Conservation (phyloP, 1,140 invertebrate species). For the Diorhabda sublineata region DNA sequence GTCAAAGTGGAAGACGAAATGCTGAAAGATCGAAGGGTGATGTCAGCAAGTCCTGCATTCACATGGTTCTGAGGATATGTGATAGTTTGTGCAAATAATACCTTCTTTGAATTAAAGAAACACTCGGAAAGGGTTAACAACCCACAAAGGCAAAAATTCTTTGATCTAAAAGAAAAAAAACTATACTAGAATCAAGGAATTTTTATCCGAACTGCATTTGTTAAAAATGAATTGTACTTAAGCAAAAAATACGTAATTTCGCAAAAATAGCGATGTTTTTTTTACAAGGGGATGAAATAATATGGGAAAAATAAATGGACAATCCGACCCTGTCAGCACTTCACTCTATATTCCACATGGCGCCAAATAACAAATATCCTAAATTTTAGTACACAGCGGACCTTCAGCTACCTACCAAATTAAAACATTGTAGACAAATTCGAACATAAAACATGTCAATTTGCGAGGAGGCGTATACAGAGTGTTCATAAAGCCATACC, state of each 20-base stretch:
- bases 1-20: no score
- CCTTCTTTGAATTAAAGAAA: no score
- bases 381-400: background rate
- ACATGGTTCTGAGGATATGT: no score
- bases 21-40: no score
- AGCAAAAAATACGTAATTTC: background rate
- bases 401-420: background rate
- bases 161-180: background rate
- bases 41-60: no score
- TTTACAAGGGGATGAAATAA: background rate
- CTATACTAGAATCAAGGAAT: background rate
- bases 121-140: no score
- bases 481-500: no score
- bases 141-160: no score
- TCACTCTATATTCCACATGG: background rate
- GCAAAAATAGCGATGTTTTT: background rate
- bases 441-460: background rate
- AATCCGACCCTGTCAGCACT: background rate
- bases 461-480: background rate
- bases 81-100: no score
- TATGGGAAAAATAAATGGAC: background rate
- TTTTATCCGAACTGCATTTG: background rate
- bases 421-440: background rate
- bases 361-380: background rate
- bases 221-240: background rate